Evolutionary conservation across 2,113 vertebrate genomes (phyloP).

Genomic region (Chauna torquata): DNA sequence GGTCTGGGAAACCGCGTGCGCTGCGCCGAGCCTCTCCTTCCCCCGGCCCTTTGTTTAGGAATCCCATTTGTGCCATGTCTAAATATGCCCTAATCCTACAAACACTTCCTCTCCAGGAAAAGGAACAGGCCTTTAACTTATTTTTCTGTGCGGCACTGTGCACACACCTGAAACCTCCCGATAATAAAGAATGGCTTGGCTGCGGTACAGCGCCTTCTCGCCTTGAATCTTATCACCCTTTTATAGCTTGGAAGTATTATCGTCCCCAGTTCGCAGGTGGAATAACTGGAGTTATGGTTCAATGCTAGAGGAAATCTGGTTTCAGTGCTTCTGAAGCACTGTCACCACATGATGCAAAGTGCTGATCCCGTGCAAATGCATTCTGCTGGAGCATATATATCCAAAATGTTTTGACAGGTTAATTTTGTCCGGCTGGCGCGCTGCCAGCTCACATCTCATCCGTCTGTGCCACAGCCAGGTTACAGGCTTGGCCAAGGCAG

Average conservation of each 20-base stretch:
- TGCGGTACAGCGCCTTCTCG: rapidly evolving
- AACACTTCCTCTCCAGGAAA: conserved; percentile 26
- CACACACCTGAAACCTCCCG: background rate
- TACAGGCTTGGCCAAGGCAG: background rate
- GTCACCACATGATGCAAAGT: background rate
- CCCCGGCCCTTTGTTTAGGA: conserved; percentile 46
- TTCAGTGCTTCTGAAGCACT: background rate
- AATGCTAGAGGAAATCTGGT: background rate
- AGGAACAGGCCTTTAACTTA: conserved; percentile 12
- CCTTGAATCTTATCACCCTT: background rate
- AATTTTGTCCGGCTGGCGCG: background rate
- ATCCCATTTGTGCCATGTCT: conserved; percentile 28
- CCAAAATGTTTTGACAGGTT: background rate
- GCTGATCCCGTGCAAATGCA: background rate
- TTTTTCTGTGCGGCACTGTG: background rate
- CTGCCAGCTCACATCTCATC: background rate
- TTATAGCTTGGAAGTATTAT: background rate
- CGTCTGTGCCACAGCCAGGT: background rate
- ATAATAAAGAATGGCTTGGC: background rate
- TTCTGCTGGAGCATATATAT: rapidly evolving
- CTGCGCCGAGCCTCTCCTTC: background rate
- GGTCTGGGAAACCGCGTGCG: background rate
- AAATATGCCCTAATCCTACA: conserved; percentile 47
- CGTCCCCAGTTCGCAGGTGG: background rate
- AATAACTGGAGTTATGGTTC: background rate